Evolutionary conservation across 2,888 invertebrate genomes (phyloP).

Genomic region (Diplazon laetatorius): DNA sequence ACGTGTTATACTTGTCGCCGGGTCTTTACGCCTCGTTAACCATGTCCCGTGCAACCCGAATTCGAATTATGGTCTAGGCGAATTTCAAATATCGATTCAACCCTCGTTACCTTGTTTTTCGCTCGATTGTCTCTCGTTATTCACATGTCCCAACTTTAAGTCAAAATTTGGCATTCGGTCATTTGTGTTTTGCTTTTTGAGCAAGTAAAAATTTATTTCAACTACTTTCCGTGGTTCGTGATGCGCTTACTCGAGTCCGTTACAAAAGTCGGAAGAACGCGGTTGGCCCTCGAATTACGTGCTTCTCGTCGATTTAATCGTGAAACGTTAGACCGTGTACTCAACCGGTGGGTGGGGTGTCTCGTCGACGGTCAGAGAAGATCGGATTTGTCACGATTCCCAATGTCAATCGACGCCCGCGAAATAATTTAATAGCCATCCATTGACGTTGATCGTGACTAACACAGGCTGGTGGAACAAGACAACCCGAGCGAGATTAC

Average conservation of each 20-base stretch:
- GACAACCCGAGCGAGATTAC: constrained; percentile 70
- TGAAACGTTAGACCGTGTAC: constrained; percentile 58
- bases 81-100: constrained; percentile 43
- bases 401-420: constrained; percentile 79
- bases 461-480: background rate
- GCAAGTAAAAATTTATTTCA: too few relatives aligned
- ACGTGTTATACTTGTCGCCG: constrained; percentile 9
- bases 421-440: constrained; percentile 82
- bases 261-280: constrained; percentile 17
- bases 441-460: constrained; percentile 74
- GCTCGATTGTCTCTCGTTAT: background rate
- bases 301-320: constrained; percentile 53
- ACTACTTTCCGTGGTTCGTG: too few relatives aligned
- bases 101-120: constrained; percentile 7
- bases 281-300: constrained; percentile 13
- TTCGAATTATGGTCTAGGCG: constrained; percentile 32
- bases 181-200: too few relatives aligned
- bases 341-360: background rate
- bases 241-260: background rate
- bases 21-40: constrained; percentile 61
- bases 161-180: background rate
- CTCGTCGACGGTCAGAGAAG: constrained; percentile 65
- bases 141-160: background rate
- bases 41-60: constrained; percentile 24
- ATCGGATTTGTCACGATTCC: constrained; percentile 82